Evolutionary conservation across 2,888 invertebrate genomes (phyloP).

Genomic region (Pantelozetes paolii): DNA sequence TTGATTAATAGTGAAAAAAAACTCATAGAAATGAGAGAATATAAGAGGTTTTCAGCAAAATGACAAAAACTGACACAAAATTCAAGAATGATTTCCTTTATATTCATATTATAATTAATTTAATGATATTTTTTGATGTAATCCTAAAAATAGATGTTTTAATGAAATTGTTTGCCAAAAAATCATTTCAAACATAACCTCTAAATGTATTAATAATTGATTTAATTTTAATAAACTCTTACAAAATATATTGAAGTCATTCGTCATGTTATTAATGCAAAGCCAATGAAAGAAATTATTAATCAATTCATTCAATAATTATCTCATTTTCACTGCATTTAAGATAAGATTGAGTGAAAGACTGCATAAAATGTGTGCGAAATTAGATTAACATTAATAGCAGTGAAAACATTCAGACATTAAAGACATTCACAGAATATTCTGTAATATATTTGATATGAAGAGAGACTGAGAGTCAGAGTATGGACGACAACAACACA

Average conservation of each 20-base stretch:
- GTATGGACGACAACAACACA: background rate
- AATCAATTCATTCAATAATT: background rate
- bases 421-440: constrained; percentile 7
- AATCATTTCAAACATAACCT: constrained; percentile 10
- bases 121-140: background rate
- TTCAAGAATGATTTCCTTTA: too few species aligned
- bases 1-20: too few species aligned
- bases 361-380: constrained; percentile 7
- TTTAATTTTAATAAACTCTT: background rate
- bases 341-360: background rate
- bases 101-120: background rate
- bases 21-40: too few species aligned
- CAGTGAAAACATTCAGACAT: background rate
- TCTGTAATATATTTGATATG: background rate
- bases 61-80: too few species aligned
- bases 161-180: background rate
- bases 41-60: too few species aligned
- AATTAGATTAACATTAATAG: background rate
- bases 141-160: background rate
- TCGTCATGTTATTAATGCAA: constrained; percentile 11
- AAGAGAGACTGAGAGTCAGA: background rate
- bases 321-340: background rate
- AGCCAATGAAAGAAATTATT: background rate
- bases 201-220: background rate
- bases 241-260: constrained; percentile 19